Evolutionary conservation across 2,797 vertebrate species (phyloP).

Genomic region (Oreortyx pictus): DNA sequence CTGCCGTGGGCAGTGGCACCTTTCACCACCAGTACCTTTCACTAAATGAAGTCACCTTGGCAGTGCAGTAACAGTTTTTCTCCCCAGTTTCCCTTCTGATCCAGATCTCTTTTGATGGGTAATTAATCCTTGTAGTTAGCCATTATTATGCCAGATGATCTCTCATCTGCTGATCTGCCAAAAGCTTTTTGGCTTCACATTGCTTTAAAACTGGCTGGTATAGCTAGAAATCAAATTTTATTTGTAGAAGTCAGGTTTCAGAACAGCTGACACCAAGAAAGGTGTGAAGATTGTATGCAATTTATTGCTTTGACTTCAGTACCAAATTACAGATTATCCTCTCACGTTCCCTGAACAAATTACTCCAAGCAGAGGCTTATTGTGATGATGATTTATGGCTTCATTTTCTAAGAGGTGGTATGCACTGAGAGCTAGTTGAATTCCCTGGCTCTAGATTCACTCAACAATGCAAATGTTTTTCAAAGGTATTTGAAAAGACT

Average conservation of each 20-base stretch:
- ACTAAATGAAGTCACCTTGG: background rate
- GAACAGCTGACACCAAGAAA: background rate
- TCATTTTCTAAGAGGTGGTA: background rate
- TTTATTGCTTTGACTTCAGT: background rate
- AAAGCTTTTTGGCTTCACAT: conserved; percentile 6
- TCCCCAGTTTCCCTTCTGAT: conserved; percentile 1
- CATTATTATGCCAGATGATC: background rate
- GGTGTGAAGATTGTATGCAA: background rate
- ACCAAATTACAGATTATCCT: conserved; percentile 1
- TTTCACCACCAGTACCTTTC: background rate
- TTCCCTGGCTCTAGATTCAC: background rate
- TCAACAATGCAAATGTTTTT: conserved; percentile 26
- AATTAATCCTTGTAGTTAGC: conserved; percentile 9
- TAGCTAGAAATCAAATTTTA: conserved; percentile 8
- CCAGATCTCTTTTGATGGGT: background rate
- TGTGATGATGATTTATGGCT: conserved; percentile 33
- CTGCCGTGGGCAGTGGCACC: background rate
- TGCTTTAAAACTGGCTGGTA: background rate
- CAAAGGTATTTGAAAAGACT: conserved; percentile 12
- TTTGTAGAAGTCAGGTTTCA: conserved; percentile 11
- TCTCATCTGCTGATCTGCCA: conserved; percentile 8
- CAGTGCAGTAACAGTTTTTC: conserved; percentile 2
- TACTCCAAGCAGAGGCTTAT: background rate
- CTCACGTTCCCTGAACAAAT: conserved; percentile 13
- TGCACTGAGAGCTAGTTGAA: background rate